These are phyloP conservation scores for Ageneiosus marmoratus DNA, from an alignment of 2,113 vertebrate genomes.

Conservation along the genomic window DNA sequence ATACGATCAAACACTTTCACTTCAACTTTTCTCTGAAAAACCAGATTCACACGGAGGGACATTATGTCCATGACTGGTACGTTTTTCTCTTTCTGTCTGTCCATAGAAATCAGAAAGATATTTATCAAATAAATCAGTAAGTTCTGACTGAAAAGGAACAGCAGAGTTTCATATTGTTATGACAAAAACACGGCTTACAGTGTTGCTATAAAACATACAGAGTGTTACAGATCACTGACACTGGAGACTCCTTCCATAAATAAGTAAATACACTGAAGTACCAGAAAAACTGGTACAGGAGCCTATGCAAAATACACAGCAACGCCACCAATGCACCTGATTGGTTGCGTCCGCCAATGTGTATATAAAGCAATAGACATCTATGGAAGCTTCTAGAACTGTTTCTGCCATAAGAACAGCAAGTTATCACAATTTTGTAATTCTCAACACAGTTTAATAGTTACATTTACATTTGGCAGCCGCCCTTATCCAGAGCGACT, in stretches of 20 bases:
- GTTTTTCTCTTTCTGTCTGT: not conserved
- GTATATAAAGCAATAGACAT: no score
- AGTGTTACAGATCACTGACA: not conserved
- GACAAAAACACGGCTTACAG: not conserved
- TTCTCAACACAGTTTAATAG: no score
- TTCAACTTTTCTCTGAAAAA: slow-evolving; percentile 98
- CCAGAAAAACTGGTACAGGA: no score
- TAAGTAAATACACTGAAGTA: not conserved
- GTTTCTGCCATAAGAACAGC: no score
- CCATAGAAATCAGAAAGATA: not conserved
- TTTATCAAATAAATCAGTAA: not conserved
- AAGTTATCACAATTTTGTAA: no score
- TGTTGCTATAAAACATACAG: not conserved
- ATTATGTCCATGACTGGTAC: slow-evolving; percentile 89
- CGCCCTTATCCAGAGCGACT: no score
- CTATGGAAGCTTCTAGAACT: no score
- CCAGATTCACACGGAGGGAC: slow-evolving; percentile 88
- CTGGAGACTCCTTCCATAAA: slow-evolving; percentile 4
- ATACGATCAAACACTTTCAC: slow-evolving; percentile 83
- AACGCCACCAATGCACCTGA: no score
- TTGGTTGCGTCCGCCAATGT: no score
- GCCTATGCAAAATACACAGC: no score
- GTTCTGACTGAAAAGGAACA: not conserved
- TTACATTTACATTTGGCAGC: no score
- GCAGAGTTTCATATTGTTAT: not conserved